phyloP scores from a whole-genome alignment of 2,888 invertebrate genomes.

The Lymantria dispar region DNA sequence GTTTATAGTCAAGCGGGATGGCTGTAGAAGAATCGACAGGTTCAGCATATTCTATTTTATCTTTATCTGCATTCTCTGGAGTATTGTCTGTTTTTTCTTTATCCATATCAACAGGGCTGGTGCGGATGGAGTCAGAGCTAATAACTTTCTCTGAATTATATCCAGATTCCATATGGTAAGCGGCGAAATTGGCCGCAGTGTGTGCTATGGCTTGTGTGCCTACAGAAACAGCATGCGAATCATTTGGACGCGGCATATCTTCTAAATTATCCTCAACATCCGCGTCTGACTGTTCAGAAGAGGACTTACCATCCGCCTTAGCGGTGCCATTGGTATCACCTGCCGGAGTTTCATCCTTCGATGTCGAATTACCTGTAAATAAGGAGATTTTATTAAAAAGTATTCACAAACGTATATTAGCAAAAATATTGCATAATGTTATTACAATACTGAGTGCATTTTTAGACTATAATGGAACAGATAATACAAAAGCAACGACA shows the following conservation, averaged over 20 bases:
- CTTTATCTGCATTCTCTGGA: conserved; percentile 81
- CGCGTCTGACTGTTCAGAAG: conserved; percentile 89
- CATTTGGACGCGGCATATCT: conserved; percentile 64
- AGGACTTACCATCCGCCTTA: conserved; percentile 79
- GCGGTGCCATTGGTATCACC: conserved; percentile 57
- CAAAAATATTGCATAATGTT: too few relatives aligned
- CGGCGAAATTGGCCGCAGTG: conserved; percentile 72
- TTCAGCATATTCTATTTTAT: conserved; percentile 78
- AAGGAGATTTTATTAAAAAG: conserved; percentile 16
- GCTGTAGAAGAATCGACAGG: conserved; percentile 55
- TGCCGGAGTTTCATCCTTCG: conserved; percentile 51
- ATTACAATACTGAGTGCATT: too few relatives aligned
- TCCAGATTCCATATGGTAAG: conserved; percentile 84
- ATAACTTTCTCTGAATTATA: conserved; percentile 83
- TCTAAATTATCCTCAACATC: conserved; percentile 91
- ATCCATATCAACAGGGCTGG: conserved; percentile 71
- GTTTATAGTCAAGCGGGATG: conserved; percentile 67
- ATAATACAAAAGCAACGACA: not conserved
- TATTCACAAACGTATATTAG: too few relatives aligned
- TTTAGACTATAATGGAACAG: too few relatives aligned
- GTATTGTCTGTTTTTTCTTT: conserved; percentile 82
- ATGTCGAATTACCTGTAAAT: conserved; percentile 59
- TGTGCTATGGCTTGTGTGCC: conserved; percentile 61
- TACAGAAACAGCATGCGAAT: conserved; percentile 49
- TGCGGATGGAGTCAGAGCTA: conserved; percentile 72